Conservation (phyloP, 2,113 vertebrate genomes). For the Rhinolophus sinicus region DNA sequence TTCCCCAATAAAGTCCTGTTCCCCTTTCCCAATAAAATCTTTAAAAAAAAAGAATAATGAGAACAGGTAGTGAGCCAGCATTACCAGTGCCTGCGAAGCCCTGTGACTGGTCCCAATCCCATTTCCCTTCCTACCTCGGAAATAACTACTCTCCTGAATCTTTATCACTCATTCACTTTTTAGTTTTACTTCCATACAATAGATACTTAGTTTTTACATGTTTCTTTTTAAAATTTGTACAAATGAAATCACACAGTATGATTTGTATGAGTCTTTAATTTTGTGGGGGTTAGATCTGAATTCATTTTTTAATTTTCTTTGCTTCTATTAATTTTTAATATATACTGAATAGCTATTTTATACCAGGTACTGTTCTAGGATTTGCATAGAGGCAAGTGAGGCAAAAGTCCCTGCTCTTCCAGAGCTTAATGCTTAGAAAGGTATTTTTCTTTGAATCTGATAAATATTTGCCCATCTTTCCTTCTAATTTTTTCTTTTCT, state of each 20-base stretch:
- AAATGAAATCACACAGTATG: not conserved
- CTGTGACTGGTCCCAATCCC: not conserved
- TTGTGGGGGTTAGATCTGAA: not conserved
- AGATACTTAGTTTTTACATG: not conserved
- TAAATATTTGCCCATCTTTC: not conserved
- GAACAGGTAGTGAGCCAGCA: not conserved
- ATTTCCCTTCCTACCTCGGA: not conserved
- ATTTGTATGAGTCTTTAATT: not conserved
- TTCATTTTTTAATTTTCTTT: slow-evolving; percentile 14
- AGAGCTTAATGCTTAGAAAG: not conserved
- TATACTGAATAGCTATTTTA: not conserved
- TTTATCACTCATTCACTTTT: not conserved
- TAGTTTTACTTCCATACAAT: not conserved
- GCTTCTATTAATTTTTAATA: not conserved
- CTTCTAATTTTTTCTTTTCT: not conserved
- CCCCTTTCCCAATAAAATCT: too few species aligned
- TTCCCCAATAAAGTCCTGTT: too few species aligned
- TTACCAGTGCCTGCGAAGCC: not conserved
- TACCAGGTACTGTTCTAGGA: not conserved
- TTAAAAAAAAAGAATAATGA: not conserved
- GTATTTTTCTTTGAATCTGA: not conserved
- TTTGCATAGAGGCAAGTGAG: not conserved
- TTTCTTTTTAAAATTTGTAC: not conserved
- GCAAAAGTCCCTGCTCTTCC: not conserved
- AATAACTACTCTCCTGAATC: not conserved